phyloP scores from a whole-genome alignment of 2,888 invertebrate species.

The Crematogaster levior region DNA sequence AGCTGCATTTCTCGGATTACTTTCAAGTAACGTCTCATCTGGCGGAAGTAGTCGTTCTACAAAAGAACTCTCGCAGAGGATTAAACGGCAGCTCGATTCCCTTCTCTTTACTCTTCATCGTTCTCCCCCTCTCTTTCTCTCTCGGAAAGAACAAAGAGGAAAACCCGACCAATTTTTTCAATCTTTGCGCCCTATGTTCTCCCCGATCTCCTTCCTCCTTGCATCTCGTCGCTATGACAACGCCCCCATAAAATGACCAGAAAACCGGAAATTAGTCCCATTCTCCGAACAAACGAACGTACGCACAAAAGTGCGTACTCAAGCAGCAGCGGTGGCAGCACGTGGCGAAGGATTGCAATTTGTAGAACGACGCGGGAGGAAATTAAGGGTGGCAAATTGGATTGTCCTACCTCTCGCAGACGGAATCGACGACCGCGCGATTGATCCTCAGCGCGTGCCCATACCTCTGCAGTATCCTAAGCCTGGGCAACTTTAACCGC shows the following conservation, averaged over 20 bases:
- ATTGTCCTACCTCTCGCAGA: background rate
- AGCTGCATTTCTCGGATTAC: constrained; percentile 52
- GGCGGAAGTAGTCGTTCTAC: constrained; percentile 46
- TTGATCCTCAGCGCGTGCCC: background rate
- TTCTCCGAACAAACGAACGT: constrained; percentile 18
- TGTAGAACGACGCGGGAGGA: background rate
- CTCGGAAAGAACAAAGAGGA: background rate
- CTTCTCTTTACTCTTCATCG: background rate
- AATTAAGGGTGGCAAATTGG: constrained; percentile 20
- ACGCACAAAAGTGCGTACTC: constrained; percentile 33
- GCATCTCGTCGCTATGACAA: constrained; percentile 40
- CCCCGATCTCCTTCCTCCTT: constrained; percentile 7
- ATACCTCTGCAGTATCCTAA: background rate
- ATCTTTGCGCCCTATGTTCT: constrained; percentile 43
- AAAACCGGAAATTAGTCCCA: constrained; percentile 9
- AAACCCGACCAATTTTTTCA: constrained; percentile 52
- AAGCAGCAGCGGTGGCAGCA: background rate
- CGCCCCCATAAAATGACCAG: constrained; percentile 18
- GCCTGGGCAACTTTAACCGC: constrained; percentile 12
- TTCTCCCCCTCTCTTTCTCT: background rate
- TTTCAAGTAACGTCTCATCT: constrained; percentile 46
- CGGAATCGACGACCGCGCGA: constrained; percentile 3
- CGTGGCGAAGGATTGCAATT: constrained; percentile 27
- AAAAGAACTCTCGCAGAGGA: constrained; percentile 46
- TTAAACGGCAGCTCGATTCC: constrained; percentile 34